Evolutionary conservation across 92 coral and sea anemone genomes (phyloP).

Genomic region (Umimayanthus chanpuru): DNA sequence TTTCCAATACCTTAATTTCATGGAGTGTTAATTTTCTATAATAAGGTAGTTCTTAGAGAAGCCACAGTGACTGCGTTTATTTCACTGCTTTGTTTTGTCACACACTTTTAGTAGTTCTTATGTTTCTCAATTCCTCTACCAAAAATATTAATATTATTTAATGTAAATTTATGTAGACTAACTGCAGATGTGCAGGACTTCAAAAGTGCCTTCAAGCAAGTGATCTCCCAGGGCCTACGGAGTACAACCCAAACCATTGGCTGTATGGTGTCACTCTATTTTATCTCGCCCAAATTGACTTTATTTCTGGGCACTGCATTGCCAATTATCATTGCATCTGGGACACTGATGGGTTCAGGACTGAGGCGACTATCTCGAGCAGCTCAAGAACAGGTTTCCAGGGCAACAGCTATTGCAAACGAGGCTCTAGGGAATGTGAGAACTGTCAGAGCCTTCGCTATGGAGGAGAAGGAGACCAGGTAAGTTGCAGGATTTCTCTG

Average conservation of each 20-base stretch:
- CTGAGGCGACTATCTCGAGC: conserved; percentile 84
- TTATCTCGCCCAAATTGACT: conserved; percentile 94
- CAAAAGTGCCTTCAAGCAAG: conserved; percentile 97
- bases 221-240: conserved; percentile 92
- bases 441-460: conserved; percentile 97
- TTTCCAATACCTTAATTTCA: too few relatives aligned
- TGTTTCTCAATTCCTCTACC: neutral
- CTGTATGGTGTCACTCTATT: conserved; percentile 81
- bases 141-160: neutral
- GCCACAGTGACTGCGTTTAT: too few relatives aligned
- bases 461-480: conserved; percentile 96
- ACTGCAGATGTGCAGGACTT: conserved; percentile 91
- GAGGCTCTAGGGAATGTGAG: conserved; percentile 97
- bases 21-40: too few relatives aligned
- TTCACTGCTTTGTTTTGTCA: too few relatives aligned
- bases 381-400: conserved; percentile 96
- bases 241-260: conserved; percentile 95
- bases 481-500: conserved; percentile 31
- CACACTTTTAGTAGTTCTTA: too few relatives aligned
- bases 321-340: conserved; percentile 78
- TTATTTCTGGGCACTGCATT: conserved; percentile 62
- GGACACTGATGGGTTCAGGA: conserved; percentile 91
- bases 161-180: neutral
- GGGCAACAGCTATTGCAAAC: conserved; percentile 96
- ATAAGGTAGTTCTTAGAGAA: too few relatives aligned